Percentiles rank a stretch among this genome's conserved stretches.
Evolutionary conservation across 2,113 vertebrate genomes (phyloP).

Genomic region (Smithornis capensis): DNA sequence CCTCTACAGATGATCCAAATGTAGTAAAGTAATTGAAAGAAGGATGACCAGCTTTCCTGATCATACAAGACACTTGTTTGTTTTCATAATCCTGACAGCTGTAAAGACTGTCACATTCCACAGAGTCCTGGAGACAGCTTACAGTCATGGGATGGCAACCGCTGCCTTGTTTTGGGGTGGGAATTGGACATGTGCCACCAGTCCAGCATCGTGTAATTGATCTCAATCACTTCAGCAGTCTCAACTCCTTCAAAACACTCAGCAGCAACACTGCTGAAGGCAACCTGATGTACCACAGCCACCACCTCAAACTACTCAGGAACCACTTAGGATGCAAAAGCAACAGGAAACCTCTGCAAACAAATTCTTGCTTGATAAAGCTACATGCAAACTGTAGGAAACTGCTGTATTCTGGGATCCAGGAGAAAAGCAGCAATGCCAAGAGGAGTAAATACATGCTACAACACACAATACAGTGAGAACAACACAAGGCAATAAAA

Average conservation of each 20-base stretch:
- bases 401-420: not conserved
- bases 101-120: not conserved
- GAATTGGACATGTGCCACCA: not conserved
- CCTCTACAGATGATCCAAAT: not conserved
- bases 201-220: not conserved
- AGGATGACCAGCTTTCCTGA: not conserved
- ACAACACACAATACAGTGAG: not conserved
- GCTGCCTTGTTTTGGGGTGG: not conserved
- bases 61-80: accelerated
- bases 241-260: not conserved
- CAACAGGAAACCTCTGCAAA: not conserved
- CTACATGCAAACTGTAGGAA: not conserved
- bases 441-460: not conserved
- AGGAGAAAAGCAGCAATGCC: not conserved
- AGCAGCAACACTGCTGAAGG: not conserved
- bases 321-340: not conserved
- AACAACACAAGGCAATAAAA: not conserved
- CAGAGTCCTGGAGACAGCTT: not conserved
- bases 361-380: not conserved
- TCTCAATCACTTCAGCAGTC: not conserved
- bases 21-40: not conserved
- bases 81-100: not conserved
- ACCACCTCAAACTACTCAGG: not conserved
- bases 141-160: not conserved
- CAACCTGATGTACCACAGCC: not conserved